Conservation (phyloP, 92 coral and sea anemone genomes). For the Zoanthus solanderi region DNA sequence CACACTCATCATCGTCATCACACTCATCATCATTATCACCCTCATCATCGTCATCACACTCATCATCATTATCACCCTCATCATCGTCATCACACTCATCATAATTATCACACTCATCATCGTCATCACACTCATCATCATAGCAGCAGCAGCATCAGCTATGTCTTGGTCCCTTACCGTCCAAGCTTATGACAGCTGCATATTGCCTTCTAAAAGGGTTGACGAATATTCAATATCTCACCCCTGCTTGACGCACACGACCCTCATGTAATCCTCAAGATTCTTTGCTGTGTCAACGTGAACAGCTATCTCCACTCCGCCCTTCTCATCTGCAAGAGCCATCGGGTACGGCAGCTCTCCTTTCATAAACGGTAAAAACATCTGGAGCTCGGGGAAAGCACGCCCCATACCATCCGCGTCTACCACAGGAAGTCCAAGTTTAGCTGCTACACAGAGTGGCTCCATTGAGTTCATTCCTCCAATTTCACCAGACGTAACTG, state of each 20-base stretch:
- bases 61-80: no score
- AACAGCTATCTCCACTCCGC: slow-evolving; percentile 59
- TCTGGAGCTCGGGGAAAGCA: slow-evolving; percentile 96
- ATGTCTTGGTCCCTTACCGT: no score
- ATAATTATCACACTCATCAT: no score
- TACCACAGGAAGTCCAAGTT: slow-evolving; percentile 87
- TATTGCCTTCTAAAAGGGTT: no score
- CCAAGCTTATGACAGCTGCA: no score
- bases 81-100: no score
- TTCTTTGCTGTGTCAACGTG: slow-evolving; percentile 72
- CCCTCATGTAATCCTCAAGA: slow-evolving; percentile 81
- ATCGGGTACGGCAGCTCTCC: slow-evolving; percentile 83
- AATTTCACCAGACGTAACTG: slow-evolving; percentile 77
- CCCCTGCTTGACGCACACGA: slow-evolving; percentile 81
- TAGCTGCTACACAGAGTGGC: slow-evolving; percentile 84
- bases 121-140: no score
- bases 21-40: no score
- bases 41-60: no score
- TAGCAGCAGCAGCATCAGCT: no score
- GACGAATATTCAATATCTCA: slow-evolving; percentile 18
- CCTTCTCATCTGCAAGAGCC: slow-evolving; percentile 78
- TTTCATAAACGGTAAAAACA: slow-evolving; percentile 85
- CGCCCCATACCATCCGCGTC: slow-evolving; percentile 99
- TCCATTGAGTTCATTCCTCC: slow-evolving; percentile 94
- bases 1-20: no score